Evolutionary conservation across 2,888 invertebrate species (phyloP).

Genomic region (Schizotus pectinicornis): DNA sequence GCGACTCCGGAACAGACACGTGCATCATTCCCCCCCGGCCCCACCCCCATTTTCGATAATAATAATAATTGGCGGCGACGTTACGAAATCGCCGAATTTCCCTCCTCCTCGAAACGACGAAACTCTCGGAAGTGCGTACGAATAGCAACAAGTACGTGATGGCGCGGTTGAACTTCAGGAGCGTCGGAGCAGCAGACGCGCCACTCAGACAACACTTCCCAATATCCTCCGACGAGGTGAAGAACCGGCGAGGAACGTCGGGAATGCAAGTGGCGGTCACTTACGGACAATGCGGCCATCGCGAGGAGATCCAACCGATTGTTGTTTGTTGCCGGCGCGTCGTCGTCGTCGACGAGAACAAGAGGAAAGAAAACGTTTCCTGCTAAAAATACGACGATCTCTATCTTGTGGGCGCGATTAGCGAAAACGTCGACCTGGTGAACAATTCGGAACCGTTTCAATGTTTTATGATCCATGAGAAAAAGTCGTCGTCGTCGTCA

Average conservation of each 20-base stretch:
- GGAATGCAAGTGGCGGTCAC: conserved; percentile 46
- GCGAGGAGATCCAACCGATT: conserved; percentile 11
- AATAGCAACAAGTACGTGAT: conserved; percentile 34
- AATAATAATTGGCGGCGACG: background rate
- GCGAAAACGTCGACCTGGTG: too few relatives aligned
- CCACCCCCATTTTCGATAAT: background rate
- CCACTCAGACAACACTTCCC: conserved; percentile 32
- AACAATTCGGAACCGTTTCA: too few relatives aligned
- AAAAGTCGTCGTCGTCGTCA: too few relatives aligned
- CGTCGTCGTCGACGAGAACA: background rate
- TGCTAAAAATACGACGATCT: too few relatives aligned
- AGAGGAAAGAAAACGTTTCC: too few relatives aligned
- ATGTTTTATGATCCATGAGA: too few relatives aligned
- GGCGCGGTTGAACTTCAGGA: background rate
- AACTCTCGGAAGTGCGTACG: conserved; percentile 25
- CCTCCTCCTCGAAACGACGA: background rate
- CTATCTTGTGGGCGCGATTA: too few relatives aligned
- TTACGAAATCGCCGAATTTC: background rate
- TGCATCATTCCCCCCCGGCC: background rate
- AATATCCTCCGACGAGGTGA: conserved; percentile 42
- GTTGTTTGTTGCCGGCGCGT: conserved; percentile 4
- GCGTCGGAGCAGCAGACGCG: conserved; percentile 28
- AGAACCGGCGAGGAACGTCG: conserved; percentile 45
- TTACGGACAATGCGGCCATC: conserved; percentile 44
- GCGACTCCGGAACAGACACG: background rate